Evolutionary conservation across 2,113 vertebrate species (phyloP).

Genomic region (Vombatus ursinus): DNA sequence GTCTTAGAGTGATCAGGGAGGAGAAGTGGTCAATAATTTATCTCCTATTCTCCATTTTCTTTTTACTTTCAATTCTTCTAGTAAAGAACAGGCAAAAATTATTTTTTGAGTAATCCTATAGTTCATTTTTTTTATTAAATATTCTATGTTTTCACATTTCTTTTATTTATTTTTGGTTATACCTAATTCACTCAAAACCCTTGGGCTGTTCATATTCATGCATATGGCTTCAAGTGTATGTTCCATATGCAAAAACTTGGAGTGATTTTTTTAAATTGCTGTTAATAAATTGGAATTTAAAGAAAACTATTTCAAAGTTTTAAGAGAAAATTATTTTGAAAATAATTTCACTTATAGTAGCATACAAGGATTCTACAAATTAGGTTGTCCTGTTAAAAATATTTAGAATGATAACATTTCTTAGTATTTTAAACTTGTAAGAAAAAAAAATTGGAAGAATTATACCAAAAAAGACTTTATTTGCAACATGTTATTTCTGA

Average conservation of each 20-base stretch:
- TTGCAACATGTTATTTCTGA: slow-evolving; percentile 67
- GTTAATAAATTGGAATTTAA: neutral
- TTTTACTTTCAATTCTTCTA: neutral
- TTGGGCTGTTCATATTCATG: neutral
- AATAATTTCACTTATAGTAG: slow-evolving; percentile 25
- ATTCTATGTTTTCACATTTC: slow-evolving; percentile 32
- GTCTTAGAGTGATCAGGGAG: neutral
- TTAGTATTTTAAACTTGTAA: neutral
- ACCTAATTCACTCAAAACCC: slow-evolving; percentile 1
- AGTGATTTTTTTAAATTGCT: slow-evolving; percentile 22
- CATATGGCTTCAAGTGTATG: neutral
- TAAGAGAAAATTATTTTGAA: slow-evolving; percentile 11
- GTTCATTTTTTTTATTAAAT: neutral
- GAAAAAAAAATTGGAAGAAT: neutral
- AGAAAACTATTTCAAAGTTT: slow-evolving; percentile 1
- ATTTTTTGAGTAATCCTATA: neutral
- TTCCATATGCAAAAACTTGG: neutral
- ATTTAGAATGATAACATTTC: slow-evolving; percentile 12
- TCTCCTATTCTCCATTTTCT: neutral
- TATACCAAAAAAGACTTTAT: slow-evolving; percentile 60
- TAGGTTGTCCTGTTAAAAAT: neutral
- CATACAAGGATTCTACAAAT: neutral
- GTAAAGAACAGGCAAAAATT: neutral
- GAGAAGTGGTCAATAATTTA: neutral
- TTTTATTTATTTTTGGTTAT: slow-evolving; percentile 27